These are phyloP conservation scores for Tauraco hartlaubi DNA, from an alignment of 2,797 vertebrate genomes.

Conservation along the genomic window DNA sequence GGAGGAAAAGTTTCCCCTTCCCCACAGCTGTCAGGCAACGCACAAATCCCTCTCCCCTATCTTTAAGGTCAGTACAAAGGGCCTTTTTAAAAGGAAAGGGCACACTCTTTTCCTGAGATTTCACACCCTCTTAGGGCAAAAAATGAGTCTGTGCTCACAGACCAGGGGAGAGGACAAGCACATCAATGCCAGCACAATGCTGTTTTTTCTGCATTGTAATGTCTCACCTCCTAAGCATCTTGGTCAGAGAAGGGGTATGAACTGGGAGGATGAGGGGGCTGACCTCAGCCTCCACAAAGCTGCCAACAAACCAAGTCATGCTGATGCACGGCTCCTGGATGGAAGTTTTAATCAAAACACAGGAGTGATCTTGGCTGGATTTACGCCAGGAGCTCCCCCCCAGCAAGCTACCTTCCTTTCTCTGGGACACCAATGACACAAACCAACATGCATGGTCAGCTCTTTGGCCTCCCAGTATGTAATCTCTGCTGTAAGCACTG, in stretches of 20 bases:
- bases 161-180: neutral
- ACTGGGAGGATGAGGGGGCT: fast-evolving
- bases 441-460: neutral
- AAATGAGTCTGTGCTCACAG: neutral
- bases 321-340: neutral
- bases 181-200: neutral
- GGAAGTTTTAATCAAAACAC: neutral
- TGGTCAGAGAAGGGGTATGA: neutral
- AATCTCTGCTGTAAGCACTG: neutral
- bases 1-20: neutral
- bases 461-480: neutral
- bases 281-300: neutral
- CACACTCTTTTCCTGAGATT: neutral
- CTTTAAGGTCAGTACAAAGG: neutral
- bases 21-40: neutral
- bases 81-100: neutral
- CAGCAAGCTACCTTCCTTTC: neutral
- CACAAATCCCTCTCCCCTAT: neutral
- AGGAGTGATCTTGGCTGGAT: neutral
- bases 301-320: neutral
- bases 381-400: neutral
- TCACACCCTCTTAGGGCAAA: neutral
- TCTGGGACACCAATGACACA: neutral
- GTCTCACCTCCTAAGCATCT: neutral
- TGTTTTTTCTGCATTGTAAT: neutral